phyloP scores from a whole-genome alignment of 2,113 vertebrate species.

The Nannobrachium achirus region DNA sequence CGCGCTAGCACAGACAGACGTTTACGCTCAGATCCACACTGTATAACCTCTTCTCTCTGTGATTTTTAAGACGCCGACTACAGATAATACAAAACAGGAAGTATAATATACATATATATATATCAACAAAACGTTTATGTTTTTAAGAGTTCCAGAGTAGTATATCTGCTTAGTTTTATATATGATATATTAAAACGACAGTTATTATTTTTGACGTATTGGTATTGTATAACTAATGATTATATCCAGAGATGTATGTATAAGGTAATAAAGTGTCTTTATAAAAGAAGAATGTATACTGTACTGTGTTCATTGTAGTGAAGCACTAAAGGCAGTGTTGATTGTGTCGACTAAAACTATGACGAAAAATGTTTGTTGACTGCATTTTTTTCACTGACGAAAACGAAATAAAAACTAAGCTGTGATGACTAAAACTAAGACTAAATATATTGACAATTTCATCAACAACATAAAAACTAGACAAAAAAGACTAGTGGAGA shows the following conservation, averaged over 20 bases:
- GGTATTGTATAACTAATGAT: constrained; percentile 71
- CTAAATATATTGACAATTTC: too few relatives aligned
- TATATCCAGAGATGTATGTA: constrained; percentile 77
- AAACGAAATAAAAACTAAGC: too few relatives aligned
- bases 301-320: too few relatives aligned
- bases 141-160: constrained; percentile 75
- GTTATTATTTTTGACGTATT: constrained; percentile 80
- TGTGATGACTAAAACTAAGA: too few relatives aligned
- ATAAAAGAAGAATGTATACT: constrained; percentile 48
- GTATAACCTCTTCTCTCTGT: constrained; percentile 65
- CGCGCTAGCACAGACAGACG: too few relatives aligned
- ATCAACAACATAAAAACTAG: too few relatives aligned
- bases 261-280: constrained; percentile 79
- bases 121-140: constrained; percentile 64
- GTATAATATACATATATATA: constrained; percentile 52
- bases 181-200: constrained; percentile 67
- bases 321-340: too few relatives aligned
- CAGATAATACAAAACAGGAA: constrained; percentile 59
- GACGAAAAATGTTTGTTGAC: too few relatives aligned
- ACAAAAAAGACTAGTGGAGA: too few relatives aligned
- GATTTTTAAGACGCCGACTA: constrained; percentile 67
- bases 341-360: too few relatives aligned
- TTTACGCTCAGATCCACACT: constrained; percentile 26
- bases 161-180: constrained; percentile 80
- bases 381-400: too few relatives aligned